Conservation (phyloP, 2,797 vertebrate species). For the Muscicapa comitata region DNA sequence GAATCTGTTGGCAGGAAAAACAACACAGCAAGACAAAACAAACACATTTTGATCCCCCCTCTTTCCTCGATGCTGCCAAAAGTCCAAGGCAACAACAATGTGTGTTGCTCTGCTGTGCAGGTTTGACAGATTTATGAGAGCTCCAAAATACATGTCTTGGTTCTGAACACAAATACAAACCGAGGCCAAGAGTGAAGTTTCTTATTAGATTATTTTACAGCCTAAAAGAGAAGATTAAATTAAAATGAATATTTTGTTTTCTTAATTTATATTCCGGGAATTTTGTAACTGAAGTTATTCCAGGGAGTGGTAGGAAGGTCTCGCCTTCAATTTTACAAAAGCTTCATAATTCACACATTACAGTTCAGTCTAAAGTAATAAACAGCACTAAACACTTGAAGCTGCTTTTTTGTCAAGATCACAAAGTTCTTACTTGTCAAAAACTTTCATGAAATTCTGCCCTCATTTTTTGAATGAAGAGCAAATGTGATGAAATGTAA, state of each 20-base stretch:
- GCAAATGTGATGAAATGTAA: background rate
- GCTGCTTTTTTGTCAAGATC: background rate
- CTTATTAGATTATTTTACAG: background rate
- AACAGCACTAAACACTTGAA: background rate
- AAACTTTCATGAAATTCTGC: background rate
- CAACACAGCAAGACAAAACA: slow-evolving; percentile 44
- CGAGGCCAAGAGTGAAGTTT: background rate
- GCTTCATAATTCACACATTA: background rate
- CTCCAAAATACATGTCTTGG: slow-evolving; percentile 29
- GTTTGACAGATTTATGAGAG: slow-evolving; percentile 58
- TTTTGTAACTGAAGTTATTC: background rate
- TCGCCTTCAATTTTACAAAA: slow-evolving; percentile 6
- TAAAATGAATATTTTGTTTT: background rate
- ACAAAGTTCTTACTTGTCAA: background rate
- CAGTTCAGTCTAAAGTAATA: background rate
- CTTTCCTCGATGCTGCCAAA: slow-evolving; percentile 34
- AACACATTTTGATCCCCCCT: slow-evolving; percentile 13
- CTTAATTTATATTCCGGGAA: background rate
- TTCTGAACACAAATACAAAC: slow-evolving; percentile 33
- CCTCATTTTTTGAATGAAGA: background rate
- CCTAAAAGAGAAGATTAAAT: background rate
- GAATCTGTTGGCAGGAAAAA: slow-evolving; percentile 26
- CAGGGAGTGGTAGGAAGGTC: background rate
- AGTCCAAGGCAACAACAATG: slow-evolving; percentile 55
- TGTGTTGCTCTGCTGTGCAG: background rate